Evolutionary conservation across 1,140 invertebrate species (phyloP), one percentile per base, ranked within the genome.

Genomic region (Calycopis cecrops): DNA sequence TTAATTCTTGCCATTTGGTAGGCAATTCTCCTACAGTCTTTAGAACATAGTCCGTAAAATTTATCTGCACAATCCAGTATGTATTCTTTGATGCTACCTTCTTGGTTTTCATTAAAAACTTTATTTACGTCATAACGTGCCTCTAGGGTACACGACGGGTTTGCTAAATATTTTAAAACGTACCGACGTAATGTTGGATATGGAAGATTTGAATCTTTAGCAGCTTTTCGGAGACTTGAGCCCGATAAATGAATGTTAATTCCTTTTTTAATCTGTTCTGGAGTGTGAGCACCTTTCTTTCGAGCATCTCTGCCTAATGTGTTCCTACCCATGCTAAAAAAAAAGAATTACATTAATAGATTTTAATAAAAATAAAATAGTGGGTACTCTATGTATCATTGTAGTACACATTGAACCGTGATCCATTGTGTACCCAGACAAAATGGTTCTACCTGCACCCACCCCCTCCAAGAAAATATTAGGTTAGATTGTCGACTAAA

Each of bases 1-100:
- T 76, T 71, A 10, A 14, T 35, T 48, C 37, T 59, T 18, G 77
- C 82, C 58, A 70, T 72, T 73, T 87, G 54, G 62, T 78, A 85
- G 12, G 83, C 84, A 16, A 85, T 47, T 54, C 64, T 56, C 54
- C 73, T 52, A 9, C 64, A 57, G 17, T 73, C 69, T 59, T 51
- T 69, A 44, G 60, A 50, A 37, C 63, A 50, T 33, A 73, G 53
- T 8, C 75, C 76, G 55, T 70, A 76, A 59, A 64, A 75, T 28
- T 73, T 57, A 16, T 59, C 53, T 3, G 67, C 57, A 48, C 68
- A 69, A 8, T 59, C 17, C 18, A 55, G 61, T 12, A 52, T 56
- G 33, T 56, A 60, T 18, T n/a, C 9, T 33, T n/a, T n/a, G 7
- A 50, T 4, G 11, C 10, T 28, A 12, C n/a, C n/a, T 50, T 50